Evolutionary conservation across 2,113 vertebrate genomes (phyloP), one percentile per base, ranked within the genome.

Genomic region (Hippopotamus amphibius): DNA sequence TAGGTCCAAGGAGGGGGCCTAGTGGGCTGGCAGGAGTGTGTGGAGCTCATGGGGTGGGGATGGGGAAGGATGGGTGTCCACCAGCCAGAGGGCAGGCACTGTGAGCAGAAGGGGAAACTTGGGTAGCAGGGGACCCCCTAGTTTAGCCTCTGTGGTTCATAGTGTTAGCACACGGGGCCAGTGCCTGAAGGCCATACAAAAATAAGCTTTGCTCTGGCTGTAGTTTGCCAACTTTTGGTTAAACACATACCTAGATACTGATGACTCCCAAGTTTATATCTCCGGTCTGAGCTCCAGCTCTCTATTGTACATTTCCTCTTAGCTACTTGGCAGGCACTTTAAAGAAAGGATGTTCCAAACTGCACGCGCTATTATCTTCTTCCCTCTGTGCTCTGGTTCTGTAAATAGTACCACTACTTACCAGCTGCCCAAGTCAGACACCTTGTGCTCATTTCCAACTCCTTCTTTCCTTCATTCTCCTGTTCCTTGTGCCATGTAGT

Each of bases 161-260:
- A 19, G 43, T 12, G 1, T 46, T 37, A 24, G 79, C 22, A 22
- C n/a, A 4, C 0, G 16, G 21, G 15, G 43, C 12, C 11, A 13
- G 24, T 24, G 22, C n/a, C 30, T 22, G 3, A 3, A n/a, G 71
- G 30, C 50, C 33, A 22, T 15, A 7, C 9, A n/a, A 7, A 72
- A 46, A 26, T 4, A 79, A 33, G 28, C 17, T 10, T 46, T 11
- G 37, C 2, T 14, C 15, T 15, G 46, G 3, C 5, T 21, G 6
- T 21, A 24, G 13, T 76, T 94, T 83, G 61, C 63, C 37, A 41
- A 48, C 15, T 72, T n/a, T 21, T 37, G 50, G 30, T 71, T 84
- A 79, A 88, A 55, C 46, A 93, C 74, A 71, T 41, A 50, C 33
- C 22, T 28, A 15, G 43, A 10, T 57, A 53, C 19, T 72, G 37